Base-by-base conservation (phyloP, 2,797 vertebrate species). In the Clarias fuscus region DNA sequence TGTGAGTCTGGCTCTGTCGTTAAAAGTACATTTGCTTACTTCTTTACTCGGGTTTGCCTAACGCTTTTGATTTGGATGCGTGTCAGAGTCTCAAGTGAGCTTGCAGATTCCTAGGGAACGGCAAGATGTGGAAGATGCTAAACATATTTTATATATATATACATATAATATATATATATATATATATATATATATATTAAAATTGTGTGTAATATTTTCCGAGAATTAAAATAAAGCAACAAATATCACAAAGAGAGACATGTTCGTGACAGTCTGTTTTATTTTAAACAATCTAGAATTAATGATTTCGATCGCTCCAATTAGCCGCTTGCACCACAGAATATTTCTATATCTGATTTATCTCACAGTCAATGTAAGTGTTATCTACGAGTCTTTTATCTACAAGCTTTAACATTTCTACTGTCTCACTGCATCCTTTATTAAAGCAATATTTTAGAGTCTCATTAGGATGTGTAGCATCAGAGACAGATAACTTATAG, bases 11-110 rank as follows among this genome's bases (percentile, higher is more conserved):
- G 48, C 64, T 53, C 11, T 24, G 64, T 82, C 80, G 64, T 82
- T 82, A 14, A 33, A 33, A 56, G 64, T 22, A 18, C 8, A 82
- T 82, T 82, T 82, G 64, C n/a, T 82, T 82, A 82, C 80, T 56
- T 65, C 64, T 82, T 68, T 13, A 33, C 64, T 56, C 64, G 43
- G 0, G 64, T 82, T 82, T 82, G 64, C 64, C 17, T 82, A 68
- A 82, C 5, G 80, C 80, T 14, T 68, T 22, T 6, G 80, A 82
- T 82, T 82, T 82, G 80, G 80, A 82, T 82, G 79, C 13, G 27
- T 56, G 64, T 15, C n/a, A 30, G 64, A 67, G 40, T 2, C 62
- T 67, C n/a, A 30, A 43, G 43, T 22, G 53, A 30, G 8, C 15
- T 81, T 67, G 48, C 30, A 27, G 24, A 53, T 6, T 27, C 62